Conservation (phyloP, 2,797 vertebrate genomes). For the Anolis apletophallus region DNA sequence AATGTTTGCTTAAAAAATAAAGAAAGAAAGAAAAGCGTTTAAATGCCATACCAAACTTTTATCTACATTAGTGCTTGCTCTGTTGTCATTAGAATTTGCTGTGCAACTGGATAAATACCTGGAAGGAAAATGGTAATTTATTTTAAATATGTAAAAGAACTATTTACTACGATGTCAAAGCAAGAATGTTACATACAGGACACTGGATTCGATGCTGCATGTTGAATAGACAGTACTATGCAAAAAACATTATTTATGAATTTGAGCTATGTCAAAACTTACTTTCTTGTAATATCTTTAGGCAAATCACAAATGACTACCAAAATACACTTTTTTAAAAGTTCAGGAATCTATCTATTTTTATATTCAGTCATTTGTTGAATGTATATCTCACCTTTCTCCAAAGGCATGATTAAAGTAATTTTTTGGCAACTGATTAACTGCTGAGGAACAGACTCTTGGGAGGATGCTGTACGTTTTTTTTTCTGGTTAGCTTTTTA, state of each 20-base stretch:
- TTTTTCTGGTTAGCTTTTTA: too few relatives aligned
- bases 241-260: neutral
- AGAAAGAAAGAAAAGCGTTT: neutral
- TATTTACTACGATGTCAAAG: neutral
- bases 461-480: too few relatives aligned
- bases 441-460: too few relatives aligned
- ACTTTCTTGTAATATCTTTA: neutral
- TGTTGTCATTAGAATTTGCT: constrained; percentile 90
- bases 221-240: neutral
- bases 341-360: too few relatives aligned
- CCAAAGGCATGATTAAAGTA: too few relatives aligned
- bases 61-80: constrained; percentile 88
- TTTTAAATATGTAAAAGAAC: neutral
- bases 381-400: too few relatives aligned
- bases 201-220: neutral
- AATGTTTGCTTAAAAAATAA: neutral
- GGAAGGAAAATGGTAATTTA: constrained; percentile 27
- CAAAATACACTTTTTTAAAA: too few relatives aligned
- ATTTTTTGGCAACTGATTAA: too few relatives aligned
- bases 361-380: too few relatives aligned
- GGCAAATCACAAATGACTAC: neutral
- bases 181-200: neutral
- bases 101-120: constrained; percentile 85
- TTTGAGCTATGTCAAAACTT: neutral
- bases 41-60: constrained; percentile 90